Percentiles rank a stretch among this genome's conserved stretches.
phyloP scores from a whole-genome alignment of 92 coral and sea anemone genomes.

The Parazoanthus darwini region DNA sequence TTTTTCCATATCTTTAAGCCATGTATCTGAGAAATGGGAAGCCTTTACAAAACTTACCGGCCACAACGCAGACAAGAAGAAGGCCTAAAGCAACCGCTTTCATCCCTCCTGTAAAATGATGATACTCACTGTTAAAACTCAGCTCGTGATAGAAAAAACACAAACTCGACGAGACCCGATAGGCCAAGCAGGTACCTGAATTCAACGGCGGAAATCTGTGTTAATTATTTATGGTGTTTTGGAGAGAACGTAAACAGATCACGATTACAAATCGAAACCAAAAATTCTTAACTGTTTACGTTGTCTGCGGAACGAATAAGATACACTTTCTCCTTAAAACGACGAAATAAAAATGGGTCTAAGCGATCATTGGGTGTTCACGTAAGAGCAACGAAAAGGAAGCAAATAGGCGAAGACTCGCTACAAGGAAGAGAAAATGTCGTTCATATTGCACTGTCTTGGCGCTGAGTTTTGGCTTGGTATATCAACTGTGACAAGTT shows the following conservation, averaged over 20 bases:
- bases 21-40: neutral
- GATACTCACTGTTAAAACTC: neutral
- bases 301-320: neutral
- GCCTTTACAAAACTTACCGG: conserved; percentile 4
- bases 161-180: neutral
- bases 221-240: conserved; percentile 19
- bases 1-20: neutral
- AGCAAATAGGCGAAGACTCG: neutral
- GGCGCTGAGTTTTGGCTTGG: neutral
- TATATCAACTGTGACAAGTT: neutral
- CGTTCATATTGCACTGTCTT: neutral
- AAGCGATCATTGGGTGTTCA: neutral
- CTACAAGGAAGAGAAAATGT: neutral
- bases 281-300: conserved; percentile 35
- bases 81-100: neutral
- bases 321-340: neutral
- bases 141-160: neutral
- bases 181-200: conserved; percentile 33
- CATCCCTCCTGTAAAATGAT: conserved; percentile 4
- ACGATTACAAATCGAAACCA: conserved; percentile 28
- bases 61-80: conserved; percentile 12
- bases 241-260: neutral
- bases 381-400: neutral
- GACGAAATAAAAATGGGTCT: neutral
- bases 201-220: neutral